Conservation (phyloP, 2,888 invertebrate genomes). For the Heteromyza rotundicornis region DNA sequence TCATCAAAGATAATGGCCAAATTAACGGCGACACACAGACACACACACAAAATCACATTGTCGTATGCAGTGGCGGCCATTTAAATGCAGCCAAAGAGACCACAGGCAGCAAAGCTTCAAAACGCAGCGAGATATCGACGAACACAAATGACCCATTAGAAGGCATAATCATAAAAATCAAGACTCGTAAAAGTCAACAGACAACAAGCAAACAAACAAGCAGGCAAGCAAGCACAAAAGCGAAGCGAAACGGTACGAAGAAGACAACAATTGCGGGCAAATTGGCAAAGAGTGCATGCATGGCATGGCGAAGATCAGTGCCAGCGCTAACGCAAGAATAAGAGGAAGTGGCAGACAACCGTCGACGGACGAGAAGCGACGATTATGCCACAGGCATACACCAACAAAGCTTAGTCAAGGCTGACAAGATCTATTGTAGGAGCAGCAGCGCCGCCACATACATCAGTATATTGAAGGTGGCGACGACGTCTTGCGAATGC, state of each 20-base stretch:
- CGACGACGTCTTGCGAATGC: conserved; percentile 2
- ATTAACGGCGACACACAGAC: conserved; percentile 21
- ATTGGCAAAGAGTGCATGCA: background rate
- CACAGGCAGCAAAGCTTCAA: background rate
- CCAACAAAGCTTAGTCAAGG: conserved; percentile 1
- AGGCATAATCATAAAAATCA: conserved; percentile 56
- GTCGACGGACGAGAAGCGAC: background rate
- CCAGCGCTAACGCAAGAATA: background rate
- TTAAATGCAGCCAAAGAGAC: conserved; percentile 34
- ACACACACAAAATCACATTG: conserved; percentile 4
- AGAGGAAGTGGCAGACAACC: background rate
- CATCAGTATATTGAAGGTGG: background rate
- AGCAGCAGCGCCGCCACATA: background rate
- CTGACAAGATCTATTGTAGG: conserved; percentile 16
- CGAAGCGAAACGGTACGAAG: background rate
- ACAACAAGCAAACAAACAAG: too few relatives aligned
- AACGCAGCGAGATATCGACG: conserved; percentile 12
- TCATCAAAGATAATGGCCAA: conserved; percentile 12
- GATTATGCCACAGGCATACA: background rate
- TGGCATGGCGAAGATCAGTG: background rate
- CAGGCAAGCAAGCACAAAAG: too few relatives aligned
- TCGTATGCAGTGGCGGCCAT: too few relatives aligned
- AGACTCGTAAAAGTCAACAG: conserved; percentile 50
- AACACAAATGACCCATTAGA: conserved; percentile 54
- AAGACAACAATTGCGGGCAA: background rate